phyloP scores from a whole-genome alignment of 2,797 vertebrate species.

The Gallinago nigripennis region DNA sequence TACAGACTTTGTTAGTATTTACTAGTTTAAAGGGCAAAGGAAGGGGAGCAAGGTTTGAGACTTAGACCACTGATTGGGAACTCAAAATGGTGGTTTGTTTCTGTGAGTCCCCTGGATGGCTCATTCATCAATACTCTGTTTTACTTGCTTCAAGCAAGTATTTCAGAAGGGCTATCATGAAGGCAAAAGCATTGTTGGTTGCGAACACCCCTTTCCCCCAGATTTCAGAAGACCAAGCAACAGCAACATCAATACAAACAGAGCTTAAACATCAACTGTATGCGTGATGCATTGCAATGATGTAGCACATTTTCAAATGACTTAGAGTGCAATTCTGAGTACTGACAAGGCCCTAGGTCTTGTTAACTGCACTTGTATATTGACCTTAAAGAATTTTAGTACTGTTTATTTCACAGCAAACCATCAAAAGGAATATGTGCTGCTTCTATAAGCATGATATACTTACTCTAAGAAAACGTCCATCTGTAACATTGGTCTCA shows the following conservation, averaged over 20 bases:
- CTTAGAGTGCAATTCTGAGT: neutral
- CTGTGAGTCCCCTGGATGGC: neutral
- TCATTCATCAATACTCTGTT: neutral
- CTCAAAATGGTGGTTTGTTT: neutral
- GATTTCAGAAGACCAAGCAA: neutral
- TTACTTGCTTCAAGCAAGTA: neutral
- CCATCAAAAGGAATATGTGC: neutral
- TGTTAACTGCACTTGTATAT: neutral
- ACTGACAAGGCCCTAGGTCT: neutral
- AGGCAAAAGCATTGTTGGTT: neutral
- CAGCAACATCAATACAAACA: neutral
- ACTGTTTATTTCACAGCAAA: neutral
- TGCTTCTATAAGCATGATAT: neutral
- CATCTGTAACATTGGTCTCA: neutral
- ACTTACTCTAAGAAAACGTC: neutral
- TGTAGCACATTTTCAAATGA: neutral
- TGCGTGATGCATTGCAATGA: neutral
- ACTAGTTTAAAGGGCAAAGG: neutral
- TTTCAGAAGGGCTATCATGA: neutral
- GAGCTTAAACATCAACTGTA: neutral
- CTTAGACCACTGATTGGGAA: neutral
- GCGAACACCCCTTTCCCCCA: neutral
- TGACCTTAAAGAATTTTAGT: neutral
- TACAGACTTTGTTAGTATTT: neutral
- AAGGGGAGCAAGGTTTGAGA: neutral